These are phyloP conservation scores for Strigops habroptila DNA, from an alignment of 2,113 vertebrate genomes.

Conservation along the genomic window DNA sequence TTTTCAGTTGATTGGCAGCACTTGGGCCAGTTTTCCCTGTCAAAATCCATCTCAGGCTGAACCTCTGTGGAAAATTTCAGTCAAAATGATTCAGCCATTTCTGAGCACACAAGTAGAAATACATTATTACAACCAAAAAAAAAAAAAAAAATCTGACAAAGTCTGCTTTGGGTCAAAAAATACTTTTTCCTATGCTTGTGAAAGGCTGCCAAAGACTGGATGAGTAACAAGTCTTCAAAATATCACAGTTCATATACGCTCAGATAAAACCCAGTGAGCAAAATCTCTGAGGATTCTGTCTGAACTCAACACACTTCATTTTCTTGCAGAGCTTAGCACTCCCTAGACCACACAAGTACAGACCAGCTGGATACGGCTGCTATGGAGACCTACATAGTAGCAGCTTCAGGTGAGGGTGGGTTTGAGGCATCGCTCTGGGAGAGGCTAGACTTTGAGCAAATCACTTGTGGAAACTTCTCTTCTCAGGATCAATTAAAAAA, in stretches of 20 bases:
- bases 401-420: background rate
- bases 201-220: background rate
- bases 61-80: background rate
- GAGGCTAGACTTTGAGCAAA: background rate
- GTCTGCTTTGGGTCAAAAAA: background rate
- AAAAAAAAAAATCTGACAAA: slow-evolving; percentile 1
- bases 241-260: background rate
- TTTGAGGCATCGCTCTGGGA: background rate
- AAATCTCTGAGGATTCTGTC: background rate
- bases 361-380: background rate
- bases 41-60: background rate
- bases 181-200: background rate
- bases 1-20: background rate
- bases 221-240: slow-evolving; percentile 11
- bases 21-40: background rate
- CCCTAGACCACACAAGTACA: background rate
- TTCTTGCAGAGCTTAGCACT: background rate
- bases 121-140: background rate
- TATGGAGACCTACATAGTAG: background rate
- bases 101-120: background rate
- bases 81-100: background rate
- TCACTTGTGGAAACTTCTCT: background rate
- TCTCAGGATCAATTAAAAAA: background rate
- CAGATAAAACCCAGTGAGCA: background rate
- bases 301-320: background rate